Evolutionary conservation across 2,888 invertebrate genomes (phyloP).

Genomic region (Tenthredo notha): DNA sequence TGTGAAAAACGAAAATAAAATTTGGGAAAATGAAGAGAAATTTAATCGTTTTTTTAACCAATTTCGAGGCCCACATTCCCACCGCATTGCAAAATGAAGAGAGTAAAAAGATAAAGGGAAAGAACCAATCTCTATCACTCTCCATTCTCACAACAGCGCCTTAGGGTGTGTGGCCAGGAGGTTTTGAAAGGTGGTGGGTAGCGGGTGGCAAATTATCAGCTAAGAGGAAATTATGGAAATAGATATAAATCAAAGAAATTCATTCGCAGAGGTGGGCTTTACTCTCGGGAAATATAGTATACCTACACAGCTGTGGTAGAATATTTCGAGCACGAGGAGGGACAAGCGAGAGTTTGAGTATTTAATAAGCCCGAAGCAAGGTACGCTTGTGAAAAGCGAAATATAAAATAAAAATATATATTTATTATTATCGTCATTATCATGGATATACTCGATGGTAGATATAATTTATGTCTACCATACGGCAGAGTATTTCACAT

Average conservation of each 20-base stretch:
- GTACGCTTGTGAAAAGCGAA: not conserved
- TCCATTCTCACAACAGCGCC: slow-evolving; percentile 61
- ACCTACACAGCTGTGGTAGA: not conserved
- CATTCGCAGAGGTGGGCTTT: slow-evolving; percentile 26
- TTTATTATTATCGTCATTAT: not conserved
- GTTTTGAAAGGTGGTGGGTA: slow-evolving; percentile 56
- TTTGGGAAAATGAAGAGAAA: not conserved
- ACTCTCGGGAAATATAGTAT: slow-evolving; percentile 29
- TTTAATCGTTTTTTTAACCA: not conserved
- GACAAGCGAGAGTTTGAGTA: not conserved
- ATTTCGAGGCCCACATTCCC: not conserved
- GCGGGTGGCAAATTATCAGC: slow-evolving; percentile 72
- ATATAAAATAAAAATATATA: not conserved
- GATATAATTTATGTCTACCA: not conserved
- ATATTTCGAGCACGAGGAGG: not conserved
- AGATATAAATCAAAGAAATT: slow-evolving; percentile 71
- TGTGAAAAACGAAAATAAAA: not conserved
- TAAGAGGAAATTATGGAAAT: slow-evolving; percentile 77
- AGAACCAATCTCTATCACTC: slow-evolving; percentile 58
- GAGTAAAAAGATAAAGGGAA: slow-evolving; percentile 51
- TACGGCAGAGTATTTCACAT: not conserved
- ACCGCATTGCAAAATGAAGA: not conserved
- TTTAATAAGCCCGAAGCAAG: not conserved
- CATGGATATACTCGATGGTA: not conserved
- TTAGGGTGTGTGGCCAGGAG: slow-evolving; percentile 53